These are phyloP conservation scores for Crocuta crocuta DNA, from an alignment of 2,113 vertebrate genomes.

Conservation along the genomic window DNA sequence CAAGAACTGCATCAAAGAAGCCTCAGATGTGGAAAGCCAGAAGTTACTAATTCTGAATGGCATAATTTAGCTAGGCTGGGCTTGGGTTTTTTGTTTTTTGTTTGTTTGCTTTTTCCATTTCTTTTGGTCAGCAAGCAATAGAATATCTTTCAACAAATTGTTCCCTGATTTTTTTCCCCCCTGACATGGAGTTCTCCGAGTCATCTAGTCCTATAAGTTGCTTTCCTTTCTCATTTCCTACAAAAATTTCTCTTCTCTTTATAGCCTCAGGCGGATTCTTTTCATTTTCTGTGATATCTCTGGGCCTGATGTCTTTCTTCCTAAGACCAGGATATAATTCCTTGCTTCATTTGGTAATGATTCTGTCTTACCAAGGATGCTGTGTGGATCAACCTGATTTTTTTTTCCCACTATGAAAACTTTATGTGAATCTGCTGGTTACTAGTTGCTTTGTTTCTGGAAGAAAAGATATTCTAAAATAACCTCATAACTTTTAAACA, in stretches of 20 bases:
- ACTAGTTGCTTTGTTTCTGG: conserved; percentile 56
- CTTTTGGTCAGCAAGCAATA: conserved; percentile 45
- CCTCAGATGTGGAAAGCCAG: conserved; percentile 44
- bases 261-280: not conserved
- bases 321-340: not conserved
- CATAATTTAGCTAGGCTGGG: not conserved
- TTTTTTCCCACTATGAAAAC: conserved; percentile 38
- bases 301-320: not conserved
- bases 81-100: not conserved
- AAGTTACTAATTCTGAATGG: conserved; percentile 64
- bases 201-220: conserved; percentile 15
- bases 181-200: conserved; percentile 19
- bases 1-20: conserved; percentile 41
- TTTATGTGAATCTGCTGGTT: not conserved
- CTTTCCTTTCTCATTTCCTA: conserved; percentile 12
- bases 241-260: conserved; percentile 27
- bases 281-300: not conserved
- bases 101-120: not conserved
- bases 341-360: conserved; percentile 45
- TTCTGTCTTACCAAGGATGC: not conserved
- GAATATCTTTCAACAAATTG: conserved; percentile 41
- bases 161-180: not conserved
- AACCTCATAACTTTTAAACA: conserved; percentile 42
- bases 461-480: conserved; percentile 58
- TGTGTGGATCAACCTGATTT: not conserved